These are phyloP conservation scores for Ophion slaviceki DNA, from an alignment of 2,888 invertebrate species.

Conservation along the genomic window DNA sequence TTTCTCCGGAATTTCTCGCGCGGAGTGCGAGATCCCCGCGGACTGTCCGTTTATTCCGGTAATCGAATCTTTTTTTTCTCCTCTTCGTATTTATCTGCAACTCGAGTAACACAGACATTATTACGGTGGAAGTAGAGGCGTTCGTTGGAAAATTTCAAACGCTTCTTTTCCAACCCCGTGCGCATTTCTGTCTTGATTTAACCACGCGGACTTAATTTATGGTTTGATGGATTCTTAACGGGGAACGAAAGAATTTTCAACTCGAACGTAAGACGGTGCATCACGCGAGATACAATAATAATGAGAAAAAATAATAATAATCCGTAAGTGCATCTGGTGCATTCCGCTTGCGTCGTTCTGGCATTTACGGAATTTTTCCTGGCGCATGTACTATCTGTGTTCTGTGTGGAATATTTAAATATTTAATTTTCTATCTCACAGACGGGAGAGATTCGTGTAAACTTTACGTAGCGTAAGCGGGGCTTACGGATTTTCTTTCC, in stretches of 20 bases:
- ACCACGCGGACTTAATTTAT: constrained; percentile 12
- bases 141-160: background rate
- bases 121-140: constrained; percentile 14
- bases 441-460: constrained; percentile 44
- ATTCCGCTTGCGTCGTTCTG: constrained; percentile 49
- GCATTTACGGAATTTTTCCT: constrained; percentile 11
- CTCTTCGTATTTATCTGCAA: background rate
- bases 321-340: constrained; percentile 44
- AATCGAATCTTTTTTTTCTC: background rate
- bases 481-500: background rate
- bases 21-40: background rate
- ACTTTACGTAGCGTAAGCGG: constrained; percentile 52
- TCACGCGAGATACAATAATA: constrained; percentile 30
- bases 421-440: constrained; percentile 63
- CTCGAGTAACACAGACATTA: constrained; percentile 23
- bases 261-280: background rate
- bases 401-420: constrained; percentile 65
- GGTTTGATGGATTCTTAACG: constrained; percentile 3
- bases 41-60: constrained; percentile 22
- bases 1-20: constrained; percentile 23
- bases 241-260: constrained; percentile 16
- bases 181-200: background rate
- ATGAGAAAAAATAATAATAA: constrained; percentile 36
- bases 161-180: background rate
- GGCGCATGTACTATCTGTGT: background rate